Evolutionary conservation across 1,140 invertebrate genomes (phyloP), one percentile per base, ranked within the genome.

Genomic region (Drosophila pseudoananassae): DNA sequence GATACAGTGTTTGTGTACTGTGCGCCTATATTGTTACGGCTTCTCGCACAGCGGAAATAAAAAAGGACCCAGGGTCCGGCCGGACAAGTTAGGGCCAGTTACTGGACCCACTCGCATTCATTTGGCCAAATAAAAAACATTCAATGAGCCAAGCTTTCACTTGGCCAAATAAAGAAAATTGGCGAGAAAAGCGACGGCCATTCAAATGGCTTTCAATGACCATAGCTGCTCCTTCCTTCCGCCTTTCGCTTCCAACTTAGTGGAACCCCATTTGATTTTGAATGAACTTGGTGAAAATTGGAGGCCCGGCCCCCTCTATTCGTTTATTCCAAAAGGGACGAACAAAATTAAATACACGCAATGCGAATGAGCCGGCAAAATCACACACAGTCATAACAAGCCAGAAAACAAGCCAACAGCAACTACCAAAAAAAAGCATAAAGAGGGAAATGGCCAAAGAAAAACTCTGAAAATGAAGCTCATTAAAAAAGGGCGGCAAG

Each of bases 261-360:
- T 52, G 60, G 70, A 74, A 73, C 71, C 75, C 76, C 84, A 88
- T 88, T 88, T 88, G 83, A 88, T 89, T 88, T 88, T 88, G 84
- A 79, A 88, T 89, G 87, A 88, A 88, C 80, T 87, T 77, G 68
- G 75, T 83, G 74, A 87, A 88, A 87, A 81, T 87, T 88, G 83
- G 66, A 60, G 54, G 70, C 23, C 33, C 45, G 4, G 23, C 1
- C 0, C 20, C 10, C 54, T 31, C 36, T 25, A 20, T 36, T 43
- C 45, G 38, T 27, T 47, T 20, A 15, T 56, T 46, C 55, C 27
- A 33, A 61, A 74, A 55, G 60, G 71, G 71, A 64, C 63, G 52
- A 76, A 46, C 69, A 75, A 87, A 78, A 85, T 87, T 87, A 87
- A 87, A 87, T 87, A 85, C 63, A 77, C 77, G 64, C 81, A 69